Evolutionary conservation across 35 echinoderm and acorn worm genomes (phyloP).

Genomic region (Lytechinus pictus): DNA sequence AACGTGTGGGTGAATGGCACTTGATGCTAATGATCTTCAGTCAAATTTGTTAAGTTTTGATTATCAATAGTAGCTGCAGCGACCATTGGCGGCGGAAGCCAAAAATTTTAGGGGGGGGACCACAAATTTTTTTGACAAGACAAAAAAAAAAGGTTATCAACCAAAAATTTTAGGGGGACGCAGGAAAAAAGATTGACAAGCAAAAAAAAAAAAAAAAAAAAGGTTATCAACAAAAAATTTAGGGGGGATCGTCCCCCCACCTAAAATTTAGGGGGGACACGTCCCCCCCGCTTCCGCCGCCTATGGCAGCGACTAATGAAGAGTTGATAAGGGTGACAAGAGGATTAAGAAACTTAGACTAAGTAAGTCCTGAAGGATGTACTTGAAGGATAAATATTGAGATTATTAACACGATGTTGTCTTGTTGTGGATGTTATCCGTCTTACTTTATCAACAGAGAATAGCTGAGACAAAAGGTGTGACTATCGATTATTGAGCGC

Average conservation of each 20-base stretch:
- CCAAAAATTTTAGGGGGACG: too few species aligned
- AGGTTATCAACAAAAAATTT: too few species aligned
- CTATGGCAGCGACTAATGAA: not conserved
- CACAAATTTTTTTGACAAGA: too few species aligned
- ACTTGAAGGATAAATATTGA: not conserved
- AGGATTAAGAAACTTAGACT: not conserved
- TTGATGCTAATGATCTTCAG: not conserved
- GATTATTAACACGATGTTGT: not conserved
- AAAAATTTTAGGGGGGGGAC: too few species aligned
- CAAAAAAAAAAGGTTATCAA: too few species aligned
- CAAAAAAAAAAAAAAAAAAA: too few species aligned
- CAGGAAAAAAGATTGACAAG: too few species aligned
- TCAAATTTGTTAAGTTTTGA: not conserved
- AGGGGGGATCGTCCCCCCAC: too few species aligned
- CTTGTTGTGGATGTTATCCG: not conserved
- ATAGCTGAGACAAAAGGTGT: not conserved
- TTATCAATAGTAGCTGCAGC: not conserved
- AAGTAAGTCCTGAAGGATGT: not conserved
- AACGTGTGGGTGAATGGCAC: not conserved
- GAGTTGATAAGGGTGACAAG: not conserved
- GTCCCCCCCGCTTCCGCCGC: too few species aligned
- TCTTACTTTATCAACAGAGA: not conserved
- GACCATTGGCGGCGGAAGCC: too few species aligned
- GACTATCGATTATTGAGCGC: not conserved
- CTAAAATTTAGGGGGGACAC: too few species aligned